Evolutionary conservation across 2,797 vertebrate genomes (phyloP).

Genomic region (Limnodromus scolopaceus): DNA sequence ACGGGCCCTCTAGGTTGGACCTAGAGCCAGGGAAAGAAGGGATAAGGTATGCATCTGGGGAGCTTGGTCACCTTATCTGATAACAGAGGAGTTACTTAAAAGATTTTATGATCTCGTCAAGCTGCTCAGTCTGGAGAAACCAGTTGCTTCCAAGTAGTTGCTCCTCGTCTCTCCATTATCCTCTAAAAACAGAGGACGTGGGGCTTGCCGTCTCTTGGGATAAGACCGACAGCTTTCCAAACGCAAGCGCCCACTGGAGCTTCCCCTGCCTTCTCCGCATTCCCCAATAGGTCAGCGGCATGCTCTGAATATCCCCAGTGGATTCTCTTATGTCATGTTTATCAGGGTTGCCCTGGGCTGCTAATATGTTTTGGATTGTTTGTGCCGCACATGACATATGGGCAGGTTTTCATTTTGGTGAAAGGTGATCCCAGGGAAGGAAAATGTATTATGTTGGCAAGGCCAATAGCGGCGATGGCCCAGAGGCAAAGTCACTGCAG

Average conservation of each 20-base stretch:
- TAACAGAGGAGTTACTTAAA: neutral
- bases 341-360: conserved; percentile 73
- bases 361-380: conserved; percentile 73
- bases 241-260: neutral
- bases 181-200: neutral
- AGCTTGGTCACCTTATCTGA: neutral
- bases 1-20: neutral
- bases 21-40: neutral
- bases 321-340: conserved; percentile 71
- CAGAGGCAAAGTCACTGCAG: neutral
- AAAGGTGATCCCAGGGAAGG: conserved; percentile 53
- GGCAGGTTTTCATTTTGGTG: conserved; percentile 64
- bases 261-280: conserved; percentile 46
- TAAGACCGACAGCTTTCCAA: neutral
- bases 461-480: neutral
- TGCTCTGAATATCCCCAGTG: conserved; percentile 60
- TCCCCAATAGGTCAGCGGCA: conserved; percentile 69
- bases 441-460: conserved; percentile 35
- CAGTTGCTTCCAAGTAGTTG: neutral
- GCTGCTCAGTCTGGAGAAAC: neutral
- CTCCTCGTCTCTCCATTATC: neutral
- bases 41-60: neutral
- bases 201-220: neutral
- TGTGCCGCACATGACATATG: conserved; percentile 32
- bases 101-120: neutral